Evolutionary conservation across 2,888 invertebrate species (phyloP).

Genomic region (Metacarcinus magister): DNA sequence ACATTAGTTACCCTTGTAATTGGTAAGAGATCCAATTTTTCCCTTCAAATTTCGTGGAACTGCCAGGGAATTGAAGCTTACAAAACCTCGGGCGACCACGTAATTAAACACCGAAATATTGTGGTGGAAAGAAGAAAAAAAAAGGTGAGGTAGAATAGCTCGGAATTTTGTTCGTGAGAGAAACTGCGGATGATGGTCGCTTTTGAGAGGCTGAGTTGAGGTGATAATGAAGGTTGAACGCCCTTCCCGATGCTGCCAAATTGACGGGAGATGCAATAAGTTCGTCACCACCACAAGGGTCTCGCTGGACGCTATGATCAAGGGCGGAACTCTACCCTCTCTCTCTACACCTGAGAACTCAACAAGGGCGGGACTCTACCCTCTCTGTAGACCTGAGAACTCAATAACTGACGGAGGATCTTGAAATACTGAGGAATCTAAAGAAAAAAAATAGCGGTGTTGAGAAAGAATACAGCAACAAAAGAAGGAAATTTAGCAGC

Average conservation of each 20-base stretch:
- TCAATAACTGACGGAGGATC: background rate
- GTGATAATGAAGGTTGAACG: constrained; percentile 26
- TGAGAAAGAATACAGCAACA: no score
- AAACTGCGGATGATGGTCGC: background rate
- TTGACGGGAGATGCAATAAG: constrained; percentile 39
- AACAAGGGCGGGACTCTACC: background rate
- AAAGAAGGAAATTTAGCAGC: no score
- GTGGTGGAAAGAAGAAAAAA: background rate
- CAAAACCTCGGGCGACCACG: background rate
- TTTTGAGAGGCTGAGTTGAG: background rate
- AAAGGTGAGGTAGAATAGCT: background rate
- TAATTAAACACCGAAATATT: background rate
- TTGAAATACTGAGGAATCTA: background rate
- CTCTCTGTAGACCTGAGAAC: constrained; percentile 20
- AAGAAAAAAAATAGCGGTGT: background rate
- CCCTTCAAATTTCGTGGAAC: constrained; percentile 13
- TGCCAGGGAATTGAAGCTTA: constrained; percentile 20
- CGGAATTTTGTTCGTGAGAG: background rate
- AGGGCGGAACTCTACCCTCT: background rate
- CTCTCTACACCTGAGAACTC: background rate
- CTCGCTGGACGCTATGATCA: no score
- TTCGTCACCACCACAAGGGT: background rate
- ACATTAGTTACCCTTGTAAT: constrained; percentile 4
- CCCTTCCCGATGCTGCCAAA: background rate
- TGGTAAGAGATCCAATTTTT: constrained; percentile 39